These are phyloP conservation scores for Gorsachius magnificus DNA, from an alignment of 2,797 vertebrate genomes.

Conservation along the genomic window DNA sequence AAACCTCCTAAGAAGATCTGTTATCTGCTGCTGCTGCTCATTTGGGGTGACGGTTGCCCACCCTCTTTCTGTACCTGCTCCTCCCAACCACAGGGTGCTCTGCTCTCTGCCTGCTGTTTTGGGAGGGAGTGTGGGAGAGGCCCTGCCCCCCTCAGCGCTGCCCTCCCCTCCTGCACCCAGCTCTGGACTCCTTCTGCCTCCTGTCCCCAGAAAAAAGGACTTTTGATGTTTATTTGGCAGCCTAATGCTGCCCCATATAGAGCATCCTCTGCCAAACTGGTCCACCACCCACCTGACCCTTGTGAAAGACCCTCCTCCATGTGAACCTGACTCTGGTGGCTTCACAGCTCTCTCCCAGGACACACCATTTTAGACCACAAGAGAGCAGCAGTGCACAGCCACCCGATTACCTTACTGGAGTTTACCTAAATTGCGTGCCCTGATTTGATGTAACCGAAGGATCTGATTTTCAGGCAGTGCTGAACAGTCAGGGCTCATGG, in stretches of 20 bases:
- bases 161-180: rapidly evolving
- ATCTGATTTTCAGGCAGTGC: not conserved
- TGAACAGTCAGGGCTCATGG: not conserved
- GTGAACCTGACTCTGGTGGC: not conserved
- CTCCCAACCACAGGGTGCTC: rapidly evolving
- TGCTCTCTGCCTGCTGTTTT: not conserved
- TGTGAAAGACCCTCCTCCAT: not conserved
- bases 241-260: not conserved
- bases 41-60: not conserved
- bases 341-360: not conserved
- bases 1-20: not conserved
- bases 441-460: not conserved
- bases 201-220: not conserved
- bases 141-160: not conserved
- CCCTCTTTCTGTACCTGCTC: not conserved
- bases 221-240: not conserved
- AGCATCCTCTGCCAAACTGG: not conserved
- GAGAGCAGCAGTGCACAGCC: constrained; percentile 42
- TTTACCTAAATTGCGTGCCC: not conserved
- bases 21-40: not conserved
- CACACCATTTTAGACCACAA: not conserved
- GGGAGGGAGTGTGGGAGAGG: not conserved
- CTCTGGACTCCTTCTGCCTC: not conserved
- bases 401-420: not conserved
- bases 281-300: not conserved